Evolutionary conservation across 2,113 vertebrate genomes (phyloP).

Genomic region (Fukomys damarensis): DNA sequence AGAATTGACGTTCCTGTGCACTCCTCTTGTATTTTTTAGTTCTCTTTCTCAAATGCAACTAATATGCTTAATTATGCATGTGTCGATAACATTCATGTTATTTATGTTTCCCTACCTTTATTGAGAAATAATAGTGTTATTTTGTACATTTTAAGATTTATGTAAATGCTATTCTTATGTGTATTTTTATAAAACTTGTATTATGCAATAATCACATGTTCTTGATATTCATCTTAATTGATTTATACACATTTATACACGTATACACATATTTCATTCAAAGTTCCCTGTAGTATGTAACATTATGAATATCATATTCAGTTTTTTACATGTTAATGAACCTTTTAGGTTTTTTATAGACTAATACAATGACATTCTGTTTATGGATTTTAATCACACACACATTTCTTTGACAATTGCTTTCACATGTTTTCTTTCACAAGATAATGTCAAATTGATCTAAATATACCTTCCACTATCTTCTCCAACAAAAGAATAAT

Average conservation of each 20-base stretch:
- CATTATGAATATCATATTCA: not conserved
- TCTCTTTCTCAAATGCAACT: not conserved
- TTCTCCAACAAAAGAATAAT: not conserved
- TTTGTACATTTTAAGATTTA: not conserved
- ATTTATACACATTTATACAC: not conserved
- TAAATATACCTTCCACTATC: not conserved
- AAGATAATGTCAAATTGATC: not conserved
- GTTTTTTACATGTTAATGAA: not conserved
- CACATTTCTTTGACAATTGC: not conserved
- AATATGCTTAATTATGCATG: not conserved
- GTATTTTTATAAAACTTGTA: not conserved
- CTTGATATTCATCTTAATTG: not conserved
- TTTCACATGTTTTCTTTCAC: constrained; percentile 3
- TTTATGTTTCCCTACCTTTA: not conserved
- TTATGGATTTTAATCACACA: not conserved
- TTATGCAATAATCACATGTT: not conserved
- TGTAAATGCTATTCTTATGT: not conserved
- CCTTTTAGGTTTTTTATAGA: not conserved
- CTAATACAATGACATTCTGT: not conserved
- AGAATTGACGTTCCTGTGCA: not conserved
- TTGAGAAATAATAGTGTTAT: not conserved
- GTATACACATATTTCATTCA: not conserved
- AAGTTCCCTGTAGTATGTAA: not conserved
- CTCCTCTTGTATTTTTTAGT: not conserved
- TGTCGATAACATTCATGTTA: not conserved